Percentiles rank a stretch among this genome's conserved stretches.
Evolutionary conservation across 2,113 vertebrate species (phyloP).

Genomic region (Aspiorhynchus laticeps): DNA sequence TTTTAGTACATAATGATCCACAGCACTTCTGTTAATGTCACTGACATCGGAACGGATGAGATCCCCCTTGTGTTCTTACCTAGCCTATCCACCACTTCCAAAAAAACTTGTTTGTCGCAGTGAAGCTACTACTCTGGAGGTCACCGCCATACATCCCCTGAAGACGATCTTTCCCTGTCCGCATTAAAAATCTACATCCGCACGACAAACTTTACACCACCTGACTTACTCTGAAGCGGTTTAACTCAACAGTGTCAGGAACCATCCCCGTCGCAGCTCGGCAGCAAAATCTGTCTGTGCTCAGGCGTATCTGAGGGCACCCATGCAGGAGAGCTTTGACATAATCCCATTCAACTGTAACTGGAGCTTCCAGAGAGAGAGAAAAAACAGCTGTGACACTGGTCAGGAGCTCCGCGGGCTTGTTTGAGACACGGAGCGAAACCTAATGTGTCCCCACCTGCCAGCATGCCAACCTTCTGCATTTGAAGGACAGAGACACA

Average conservation of each 20-base stretch:
- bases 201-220: constrained; percentile 26
- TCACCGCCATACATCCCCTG: constrained; percentile 48
- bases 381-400: constrained; percentile 22
- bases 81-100: constrained; percentile 6
- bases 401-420: not conserved
- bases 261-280: constrained; percentile 13
- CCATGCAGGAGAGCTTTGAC: constrained; percentile 18
- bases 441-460: constrained; percentile 56
- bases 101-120: constrained; percentile 52
- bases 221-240: constrained; percentile 31
- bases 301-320: constrained; percentile 41
- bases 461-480: constrained; percentile 28
- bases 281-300: constrained; percentile 46
- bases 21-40: not conserved
- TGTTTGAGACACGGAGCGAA: constrained; percentile 46
- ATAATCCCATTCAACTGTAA: constrained; percentile 40
- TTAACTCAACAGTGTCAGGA: not conserved
- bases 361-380: constrained; percentile 36
- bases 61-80: constrained; percentile 33
- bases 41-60: not conserved
- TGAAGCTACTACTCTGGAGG: constrained; percentile 47
- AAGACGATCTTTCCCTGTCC: constrained; percentile 33
- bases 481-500: constrained; percentile 34
- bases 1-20: not conserved
- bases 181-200: not conserved